Base-by-base conservation (phyloP, 2,113 vertebrate genomes). In the Aphelocoma coerulescens region DNA sequence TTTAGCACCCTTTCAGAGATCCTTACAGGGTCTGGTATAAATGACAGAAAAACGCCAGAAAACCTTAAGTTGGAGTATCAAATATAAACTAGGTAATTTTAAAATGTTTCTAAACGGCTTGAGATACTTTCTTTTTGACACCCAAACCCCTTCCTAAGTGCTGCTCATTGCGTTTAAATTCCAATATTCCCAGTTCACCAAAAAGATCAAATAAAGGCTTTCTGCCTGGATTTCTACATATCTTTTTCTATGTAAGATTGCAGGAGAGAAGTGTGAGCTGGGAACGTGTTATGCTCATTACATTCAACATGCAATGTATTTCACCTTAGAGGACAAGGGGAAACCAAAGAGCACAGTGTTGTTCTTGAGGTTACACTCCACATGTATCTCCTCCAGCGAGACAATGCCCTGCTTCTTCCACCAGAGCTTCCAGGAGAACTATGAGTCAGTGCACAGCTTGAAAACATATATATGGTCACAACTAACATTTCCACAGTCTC, bases 31-130 rank as follows among this genome's bases (percentile, higher is more conserved):
- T 5, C 6, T 75, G 10, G 5, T 44, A 21, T 41, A 76, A 76
- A 55, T n/a, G 21, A 15, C 32, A 57, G 13, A 41, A 27, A 67
- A 37, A 15, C 3, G 30, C 32, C 20, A 44, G 9, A 24, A 88
- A 63, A 48, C 1, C 1, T 55, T 13, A 51, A 3, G 0, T 1
- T 37, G 5, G 6, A 32, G 4, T 26, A 33, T 16, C 13, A 28
- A 54, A 2, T 66, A 9, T 35, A 81, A 77, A 57, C 3, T 5
- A 67, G 5, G 27, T 11, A 3, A 16, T 49, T 78, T 48, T 4
- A 67, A 85, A 75, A 59, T 58, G 4, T 1, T 77, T 85, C 26
- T 62, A n/a, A 91, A 77, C 20, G 8, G 2, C 20, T 30, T 62
- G 24, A 67, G 16, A n/a, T 13, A 33, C 5, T 62, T 78, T 6